A percentile compares a stretch with the other conserved stretches of the same genome.
These are phyloP conservation scores for Drosophila kohkoa DNA, from an alignment of 1,140 invertebrate genomes.

Conservation along the genomic window DNA sequence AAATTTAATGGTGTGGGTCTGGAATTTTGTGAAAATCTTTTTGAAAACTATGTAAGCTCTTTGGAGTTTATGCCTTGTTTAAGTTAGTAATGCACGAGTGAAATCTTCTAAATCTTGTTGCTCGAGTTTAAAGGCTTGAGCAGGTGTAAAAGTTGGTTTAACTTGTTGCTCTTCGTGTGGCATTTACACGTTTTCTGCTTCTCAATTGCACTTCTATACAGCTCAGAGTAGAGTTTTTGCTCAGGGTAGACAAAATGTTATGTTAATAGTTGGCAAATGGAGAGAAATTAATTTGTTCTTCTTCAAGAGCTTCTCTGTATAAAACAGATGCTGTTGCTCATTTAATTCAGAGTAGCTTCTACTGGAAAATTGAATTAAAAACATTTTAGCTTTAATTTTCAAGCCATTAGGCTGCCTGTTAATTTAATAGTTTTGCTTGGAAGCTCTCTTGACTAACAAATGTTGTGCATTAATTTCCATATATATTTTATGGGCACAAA, in stretches of 20 bases:
- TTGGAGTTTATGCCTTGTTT: neutral
- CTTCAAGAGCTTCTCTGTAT: neutral
- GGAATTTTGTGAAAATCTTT: constrained; percentile 5
- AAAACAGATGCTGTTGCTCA: too few species aligned
- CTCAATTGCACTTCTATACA: neutral
- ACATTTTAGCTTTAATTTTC: too few species aligned
- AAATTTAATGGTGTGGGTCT: neutral
- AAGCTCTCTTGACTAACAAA: too few species aligned
- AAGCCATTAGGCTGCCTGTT: too few species aligned
- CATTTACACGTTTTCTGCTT: neutral
- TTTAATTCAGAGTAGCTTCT: too few species aligned
- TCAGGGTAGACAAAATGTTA: neutral
- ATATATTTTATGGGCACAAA: too few species aligned
- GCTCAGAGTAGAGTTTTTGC: neutral
- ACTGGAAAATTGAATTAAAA: too few species aligned
- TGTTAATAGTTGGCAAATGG: neutral
- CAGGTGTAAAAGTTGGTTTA: neutral
- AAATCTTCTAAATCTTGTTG: neutral
- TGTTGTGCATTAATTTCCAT: too few species aligned
- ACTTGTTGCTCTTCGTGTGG: neutral
- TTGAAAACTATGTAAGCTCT: neutral
- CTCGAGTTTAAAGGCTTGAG: neutral
- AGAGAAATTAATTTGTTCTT: neutral
- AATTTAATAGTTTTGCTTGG: too few species aligned
- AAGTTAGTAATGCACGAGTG: neutral